phyloP scores from a whole-genome alignment of 2,888 invertebrate species.

The Thumatha senex region DNA sequence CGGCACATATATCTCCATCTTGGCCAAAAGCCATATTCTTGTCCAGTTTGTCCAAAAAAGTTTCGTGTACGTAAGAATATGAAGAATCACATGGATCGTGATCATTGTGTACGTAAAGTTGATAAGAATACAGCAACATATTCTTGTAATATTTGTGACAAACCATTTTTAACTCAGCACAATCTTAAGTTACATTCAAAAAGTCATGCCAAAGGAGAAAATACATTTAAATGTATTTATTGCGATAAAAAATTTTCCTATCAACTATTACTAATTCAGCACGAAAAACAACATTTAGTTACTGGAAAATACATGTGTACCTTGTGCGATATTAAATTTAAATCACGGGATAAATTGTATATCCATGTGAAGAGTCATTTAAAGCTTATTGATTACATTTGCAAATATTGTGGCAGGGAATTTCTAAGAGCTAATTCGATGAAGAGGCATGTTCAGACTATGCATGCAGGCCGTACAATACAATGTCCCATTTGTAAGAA shows the following conservation, averaged over 20 bases:
- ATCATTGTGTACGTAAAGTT: conserved; percentile 67
- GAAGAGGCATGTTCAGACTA: conserved; percentile 89
- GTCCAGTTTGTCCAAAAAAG: conserved; percentile 84
- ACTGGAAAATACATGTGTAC: conserved; percentile 88
- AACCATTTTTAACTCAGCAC: conserved; percentile 90
- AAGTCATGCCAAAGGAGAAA: conserved; percentile 83
- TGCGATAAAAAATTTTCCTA: conserved; percentile 63
- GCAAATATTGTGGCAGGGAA: conserved; percentile 91
- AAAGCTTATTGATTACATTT: conserved; percentile 89
- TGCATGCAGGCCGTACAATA: conserved; percentile 90
- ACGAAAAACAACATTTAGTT: conserved; percentile 89
- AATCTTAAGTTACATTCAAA: conserved; percentile 88
- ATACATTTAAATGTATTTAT: conserved; percentile 87
- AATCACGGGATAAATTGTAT: conserved; percentile 85
- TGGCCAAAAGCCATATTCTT: conserved; percentile 85
- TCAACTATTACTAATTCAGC: conserved; percentile 79
- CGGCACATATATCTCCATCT: conserved; percentile 87
- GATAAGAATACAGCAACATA: conserved; percentile 66
- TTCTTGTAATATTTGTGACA: conserved; percentile 89
- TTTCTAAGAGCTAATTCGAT: conserved; percentile 90
- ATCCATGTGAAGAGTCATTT: conserved; percentile 87
- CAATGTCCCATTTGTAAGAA: conserved; percentile 92
- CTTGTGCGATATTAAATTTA: conserved; percentile 88
- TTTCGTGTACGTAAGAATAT: conserved; percentile 87
- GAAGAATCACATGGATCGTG: conserved; percentile 84